Base-by-base conservation (phyloP, 2,797 vertebrate species). In the Periophthalmus magnuspinnatus region DNA sequence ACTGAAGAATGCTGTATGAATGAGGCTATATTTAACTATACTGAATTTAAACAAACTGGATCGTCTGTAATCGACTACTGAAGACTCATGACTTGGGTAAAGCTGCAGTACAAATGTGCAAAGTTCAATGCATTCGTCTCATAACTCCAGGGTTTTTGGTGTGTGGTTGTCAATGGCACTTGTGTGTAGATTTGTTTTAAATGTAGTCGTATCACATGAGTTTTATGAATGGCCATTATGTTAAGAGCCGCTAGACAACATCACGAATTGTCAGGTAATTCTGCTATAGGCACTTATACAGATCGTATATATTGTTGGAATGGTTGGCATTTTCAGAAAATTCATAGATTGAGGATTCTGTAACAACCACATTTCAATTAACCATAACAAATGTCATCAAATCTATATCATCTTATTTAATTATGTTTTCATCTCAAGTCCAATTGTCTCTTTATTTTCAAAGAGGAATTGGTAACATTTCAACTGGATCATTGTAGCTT, bases 51-150 rank as follows among this genome's bases (percentile, higher is more conserved):
- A 65, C 77, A 76, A 84, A 75, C 84, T 86, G 84, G 86, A 89
- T 84, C 81, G 79, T 78, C 78, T 83, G 85, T 85, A 86, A 88
- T 87, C 84, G 88, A 92, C 91, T 92, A 90, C 89, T 92, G 90
- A 92, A 78, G 86, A 72, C 80, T 85, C 81, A 80, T 78, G 67
- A 76, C 69, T 73, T 75, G 79, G 76, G 82, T 80, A 52, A 64
- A 78, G 78, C 75, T 67, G 74, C 77, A 79, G 81, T 82, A 70
- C 72, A 83, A 81, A 84, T 73, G 83, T 89, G 88, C 89, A 90
- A 86, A 85, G 86, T 81, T 67, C 52, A 86, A 84, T 77, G 71
- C 71, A 78, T 47, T 36, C 69, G 65, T 89, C 54, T 24, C 77
- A 72, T 84, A 74, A 76, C 21, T 47, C 22, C 21, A 65, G 24